Evolutionary conservation across 2,888 invertebrate genomes (phyloP).

Genomic region (Drosophila heteroneura): DNA sequence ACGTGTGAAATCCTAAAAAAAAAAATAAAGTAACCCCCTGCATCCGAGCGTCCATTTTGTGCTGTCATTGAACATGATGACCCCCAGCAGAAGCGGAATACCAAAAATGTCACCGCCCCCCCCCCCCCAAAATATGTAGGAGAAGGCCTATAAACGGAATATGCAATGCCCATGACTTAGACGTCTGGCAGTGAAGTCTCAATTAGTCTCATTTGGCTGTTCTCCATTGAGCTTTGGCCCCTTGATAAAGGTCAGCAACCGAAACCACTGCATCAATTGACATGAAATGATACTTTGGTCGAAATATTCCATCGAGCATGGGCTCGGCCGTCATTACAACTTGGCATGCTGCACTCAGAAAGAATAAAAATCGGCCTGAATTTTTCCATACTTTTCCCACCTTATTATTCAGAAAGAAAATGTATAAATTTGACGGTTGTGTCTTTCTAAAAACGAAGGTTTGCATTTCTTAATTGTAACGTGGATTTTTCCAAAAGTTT

Average conservation of each 20-base stretch:
- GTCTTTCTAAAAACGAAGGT: background rate
- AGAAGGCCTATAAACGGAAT: conserved; percentile 1
- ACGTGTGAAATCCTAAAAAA: conserved; percentile 70
- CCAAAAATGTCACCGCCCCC: conserved; percentile 23
- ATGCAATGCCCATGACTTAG: conserved; percentile 30
- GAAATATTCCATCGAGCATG: conserved; percentile 27
- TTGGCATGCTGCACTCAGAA: background rate
- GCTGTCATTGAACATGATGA: conserved; percentile 50
- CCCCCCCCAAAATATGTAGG: background rate
- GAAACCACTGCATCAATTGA: conserved; percentile 48
- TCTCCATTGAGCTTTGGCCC: conserved; percentile 48
- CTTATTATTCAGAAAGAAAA: background rate
- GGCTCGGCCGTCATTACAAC: conserved; percentile 21
- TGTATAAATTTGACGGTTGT: background rate
- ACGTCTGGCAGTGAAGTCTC: conserved; percentile 34
- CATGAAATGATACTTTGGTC: conserved; percentile 55
- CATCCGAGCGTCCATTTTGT: conserved; percentile 56
- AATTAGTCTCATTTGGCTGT: conserved; percentile 50
- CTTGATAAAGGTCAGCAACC: conserved; percentile 35
- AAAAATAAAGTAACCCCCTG: conserved; percentile 13
- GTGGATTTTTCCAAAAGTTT: background rate
- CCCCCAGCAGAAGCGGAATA: conserved; percentile 37
- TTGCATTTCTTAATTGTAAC: background rate
- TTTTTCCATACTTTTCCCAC: background rate
- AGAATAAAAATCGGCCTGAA: background rate